A percentile compares a stretch with the other conserved stretches of the same genome.
Evolutionary conservation across 2,797 vertebrate genomes (phyloP).

Genomic region (Choloepus didactylus): DNA sequence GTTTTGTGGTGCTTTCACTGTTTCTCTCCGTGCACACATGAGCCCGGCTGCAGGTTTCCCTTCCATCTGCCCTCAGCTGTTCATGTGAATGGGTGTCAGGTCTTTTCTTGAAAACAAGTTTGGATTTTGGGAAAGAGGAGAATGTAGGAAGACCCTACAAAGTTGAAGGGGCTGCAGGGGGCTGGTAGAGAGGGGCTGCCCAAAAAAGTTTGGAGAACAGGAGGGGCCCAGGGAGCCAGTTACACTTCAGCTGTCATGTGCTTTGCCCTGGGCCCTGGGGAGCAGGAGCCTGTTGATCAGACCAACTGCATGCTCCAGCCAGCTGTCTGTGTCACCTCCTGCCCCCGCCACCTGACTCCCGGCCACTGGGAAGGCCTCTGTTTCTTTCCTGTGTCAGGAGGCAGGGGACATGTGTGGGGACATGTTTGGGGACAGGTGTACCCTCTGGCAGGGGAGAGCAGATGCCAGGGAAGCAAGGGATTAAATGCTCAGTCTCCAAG

Average conservation of each 20-base stretch:
- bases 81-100: not conserved
- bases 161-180: not conserved
- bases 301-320: slow-evolving; percentile 32
- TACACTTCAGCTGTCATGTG: slow-evolving; percentile 38
- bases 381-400: slow-evolving; percentile 62
- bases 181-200: not conserved
- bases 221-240: not conserved
- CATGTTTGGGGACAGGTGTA: slow-evolving; percentile 77
- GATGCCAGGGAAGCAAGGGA: slow-evolving; percentile 71
- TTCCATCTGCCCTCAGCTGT: accelerated
- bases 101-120: not conserved
- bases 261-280: not conserved
- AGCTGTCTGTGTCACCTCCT: slow-evolving; percentile 28
- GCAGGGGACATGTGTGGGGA: slow-evolving; percentile 65
- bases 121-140: not conserved
- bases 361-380: slow-evolving; percentile 61
- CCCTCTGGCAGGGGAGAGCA: slow-evolving; percentile 58
- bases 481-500: slow-evolving; percentile 60
- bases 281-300: not conserved
- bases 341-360: slow-evolving; percentile 68
- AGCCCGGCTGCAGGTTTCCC: not conserved
- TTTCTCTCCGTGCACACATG: not conserved
- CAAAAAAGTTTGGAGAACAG: not conserved
- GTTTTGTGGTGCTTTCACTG: accelerated
- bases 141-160: not conserved